A percentile compares a stretch with the other conserved stretches of the same genome.
These are phyloP conservation scores for Trilocha varians DNA, from an alignment of 2,888 invertebrate species.

Conservation along the genomic window DNA sequence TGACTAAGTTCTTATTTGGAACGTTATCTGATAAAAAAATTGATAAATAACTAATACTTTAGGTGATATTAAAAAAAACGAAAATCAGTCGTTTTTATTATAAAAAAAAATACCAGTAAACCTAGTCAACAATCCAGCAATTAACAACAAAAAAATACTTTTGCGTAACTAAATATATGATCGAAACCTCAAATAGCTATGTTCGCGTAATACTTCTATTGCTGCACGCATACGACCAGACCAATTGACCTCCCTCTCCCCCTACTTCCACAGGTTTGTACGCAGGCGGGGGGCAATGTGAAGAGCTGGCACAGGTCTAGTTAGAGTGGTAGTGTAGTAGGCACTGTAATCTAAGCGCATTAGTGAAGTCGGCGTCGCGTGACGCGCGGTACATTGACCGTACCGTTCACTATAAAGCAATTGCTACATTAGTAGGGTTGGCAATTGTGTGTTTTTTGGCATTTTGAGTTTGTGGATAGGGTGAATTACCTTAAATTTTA, in stretches of 20 bases:
- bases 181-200: conserved; percentile 52
- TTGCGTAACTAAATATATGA: conserved; percentile 23
- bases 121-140: not conserved
- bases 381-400: conserved; percentile 66
- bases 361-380: conserved; percentile 61
- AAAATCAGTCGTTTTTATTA: too few relatives aligned
- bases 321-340: conserved; percentile 39
- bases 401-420: conserved; percentile 49
- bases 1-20: too few relatives aligned
- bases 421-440: conserved; percentile 58
- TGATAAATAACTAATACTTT: too few relatives aligned
- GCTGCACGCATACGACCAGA: conserved; percentile 28
- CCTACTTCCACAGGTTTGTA: conserved; percentile 9
- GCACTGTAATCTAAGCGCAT: conserved; percentile 67
- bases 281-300: conserved; percentile 12
- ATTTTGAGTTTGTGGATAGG: too few relatives aligned
- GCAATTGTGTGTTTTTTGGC: too few relatives aligned
- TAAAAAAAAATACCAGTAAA: too few relatives aligned
- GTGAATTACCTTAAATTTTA: too few relatives aligned
- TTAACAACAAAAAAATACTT: not conserved
- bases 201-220: conserved; percentile 49
- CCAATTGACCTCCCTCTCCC: conserved; percentile 21
- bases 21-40: too few relatives aligned
- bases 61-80: too few relatives aligned
- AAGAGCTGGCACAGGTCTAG: conserved; percentile 15